Evolutionary conservation across 1,140 invertebrate genomes (phyloP), one percentile per base, ranked within the genome.

Genomic region (Sogatella furcifera): DNA sequence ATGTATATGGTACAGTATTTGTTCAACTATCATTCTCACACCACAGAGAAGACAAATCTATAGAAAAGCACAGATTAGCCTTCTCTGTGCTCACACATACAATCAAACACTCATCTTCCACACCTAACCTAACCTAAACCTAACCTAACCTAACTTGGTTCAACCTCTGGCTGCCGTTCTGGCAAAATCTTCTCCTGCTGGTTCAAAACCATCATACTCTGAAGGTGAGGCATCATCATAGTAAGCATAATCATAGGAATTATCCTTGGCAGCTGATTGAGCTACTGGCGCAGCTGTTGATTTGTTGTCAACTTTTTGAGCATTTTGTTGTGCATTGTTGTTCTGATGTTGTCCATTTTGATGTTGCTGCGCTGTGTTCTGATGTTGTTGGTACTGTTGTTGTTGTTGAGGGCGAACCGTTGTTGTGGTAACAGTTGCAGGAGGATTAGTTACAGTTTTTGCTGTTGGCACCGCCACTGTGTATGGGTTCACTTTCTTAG

Each of bases 181-280:
- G 2, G 52, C 58, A 56, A 69, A 69, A 31, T 69, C 67, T 59
- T 68, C 65, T n/a, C 42, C 65, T n/a, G 68, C 49, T 5, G 55
- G 53, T 14, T 68, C 68, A 17, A 65, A 52, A 22, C 56, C 60
- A 60, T 69, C 68, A 55, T 69, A 68, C 56, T 69, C 66, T n/a
- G 64, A 55, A 21, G 61, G 61, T 13, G 62, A 57, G 14, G 61
- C 65, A 52, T 61, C 64, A 56, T 69, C 68, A 56, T 69, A 69
- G 52, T 69, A 69, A 15, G 68, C 68, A 43, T 69, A 69, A 57
- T 69, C 68, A 17, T 69, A 69, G 13, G 67, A 63, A 34, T 57
- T 54, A 42, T 64, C 65, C 43, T 66, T 65, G 43, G 55, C 38
- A 55, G 17, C n/a, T 55, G 44, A 56, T 59, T 62, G 56, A 11